Base-by-base conservation (phyloP, 2,797 vertebrate genomes). In the Australoheros facetus region DNA sequence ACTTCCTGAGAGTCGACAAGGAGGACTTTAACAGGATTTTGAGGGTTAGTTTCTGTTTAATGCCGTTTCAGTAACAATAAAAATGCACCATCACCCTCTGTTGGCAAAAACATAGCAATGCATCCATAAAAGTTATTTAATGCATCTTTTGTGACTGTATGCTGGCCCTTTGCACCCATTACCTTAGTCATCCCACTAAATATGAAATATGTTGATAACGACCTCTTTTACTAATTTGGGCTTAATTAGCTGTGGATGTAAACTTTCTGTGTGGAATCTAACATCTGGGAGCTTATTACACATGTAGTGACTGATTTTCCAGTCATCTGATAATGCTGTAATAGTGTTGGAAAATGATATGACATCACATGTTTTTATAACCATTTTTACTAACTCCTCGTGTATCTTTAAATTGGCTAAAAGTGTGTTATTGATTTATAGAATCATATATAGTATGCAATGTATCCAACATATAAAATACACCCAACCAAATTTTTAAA, bases 1-100 rank as follows among this genome's bases (percentile, higher is more conserved):
- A 99, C 91, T 99, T 99, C 94, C 91, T 99, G 88, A 96, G 98
- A 85, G 98, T 99, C 5, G 98, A 99, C 92, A 99, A 99, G 86
- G 98, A 99, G 83, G 98, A 99, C 92, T 99, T 99, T 91, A 99
- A 99, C 94, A 95, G 98, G 89, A 98, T 99, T 91, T 92, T 99
- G 28, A 97, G 97, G 94, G 98, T 98, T 88, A 97, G 97, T 92
- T 11, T 75, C 71, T 79, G 53, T 75, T 55, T 7, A 42, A 39
- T 1, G 42, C 17, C 54, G 1, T 53, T 5, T 23, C 3, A 48
- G 7, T 4, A 37, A 32, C n/a, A 70, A 5, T 59, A 70, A 73
- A 78, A 48, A 82, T 51, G 26, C 81, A 26, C 26, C 80, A 71
- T 60, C 83, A 79, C 94, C 95, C 89, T 91, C 96, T 95, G 79